A percentile compares a stretch with the other conserved stretches of the same genome.
Evolutionary conservation across 2,888 invertebrate species (phyloP).

Genomic region (Sminthurides aquaticus): DNA sequence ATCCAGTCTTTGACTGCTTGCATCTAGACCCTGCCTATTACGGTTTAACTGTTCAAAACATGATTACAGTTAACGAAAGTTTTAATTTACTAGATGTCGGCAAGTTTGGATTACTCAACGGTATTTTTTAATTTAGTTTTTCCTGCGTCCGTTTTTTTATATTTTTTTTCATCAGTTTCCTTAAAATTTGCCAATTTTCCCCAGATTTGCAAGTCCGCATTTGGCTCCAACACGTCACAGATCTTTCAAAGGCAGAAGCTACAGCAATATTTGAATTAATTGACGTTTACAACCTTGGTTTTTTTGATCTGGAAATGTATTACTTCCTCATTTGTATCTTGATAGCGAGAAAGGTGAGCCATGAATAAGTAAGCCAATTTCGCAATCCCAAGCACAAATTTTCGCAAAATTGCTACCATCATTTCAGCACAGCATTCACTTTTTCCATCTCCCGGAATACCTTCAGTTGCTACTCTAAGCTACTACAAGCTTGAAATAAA

Average conservation of each 20-base stretch:
- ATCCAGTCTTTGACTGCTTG: background rate
- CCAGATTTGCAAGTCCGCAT: conserved; percentile 13
- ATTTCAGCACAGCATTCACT: too few species aligned
- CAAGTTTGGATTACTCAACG: conserved; percentile 13
- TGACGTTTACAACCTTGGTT: conserved; percentile 11
- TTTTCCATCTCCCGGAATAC: too few species aligned
- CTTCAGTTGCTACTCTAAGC: too few species aligned
- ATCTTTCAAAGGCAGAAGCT: background rate
- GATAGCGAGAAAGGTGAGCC: conserved; percentile 6
- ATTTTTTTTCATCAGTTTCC: background rate
- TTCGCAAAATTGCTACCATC: background rate
- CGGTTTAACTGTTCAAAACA: conserved; percentile 13
- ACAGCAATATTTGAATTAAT: conserved; percentile 11
- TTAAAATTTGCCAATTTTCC: too few species aligned
- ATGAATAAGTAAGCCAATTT: background rate
- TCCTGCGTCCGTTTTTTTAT: too few species aligned
- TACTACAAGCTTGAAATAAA: too few species aligned
- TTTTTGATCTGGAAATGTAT: conserved; percentile 19
- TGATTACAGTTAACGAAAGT: conserved; percentile 13
- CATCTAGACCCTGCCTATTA: conserved; percentile 13
- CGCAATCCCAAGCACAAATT: background rate
- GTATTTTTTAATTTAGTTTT: background rate
- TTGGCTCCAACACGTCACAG: conserved; percentile 17
- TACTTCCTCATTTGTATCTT: conserved; percentile 13
- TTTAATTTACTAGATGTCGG: conserved; percentile 14